Percentiles rank a stretch among this genome's conserved stretches.
Conservation (phyloP, 1,140 invertebrate genomes). For the Brachionus rubens region DNA sequence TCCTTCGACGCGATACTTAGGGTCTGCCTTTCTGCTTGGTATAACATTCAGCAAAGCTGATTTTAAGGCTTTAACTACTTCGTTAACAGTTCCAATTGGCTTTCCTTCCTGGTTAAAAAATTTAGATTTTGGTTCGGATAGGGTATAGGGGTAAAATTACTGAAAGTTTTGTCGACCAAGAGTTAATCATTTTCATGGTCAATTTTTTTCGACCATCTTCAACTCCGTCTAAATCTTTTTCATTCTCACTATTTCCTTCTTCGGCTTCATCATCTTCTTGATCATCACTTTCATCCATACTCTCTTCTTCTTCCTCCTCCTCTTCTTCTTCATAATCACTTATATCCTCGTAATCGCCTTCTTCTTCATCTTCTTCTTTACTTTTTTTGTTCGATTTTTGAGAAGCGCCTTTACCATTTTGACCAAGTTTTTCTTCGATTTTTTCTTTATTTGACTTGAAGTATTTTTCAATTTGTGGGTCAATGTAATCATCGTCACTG, state of each 20-base stretch:
- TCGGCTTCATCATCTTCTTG: conserved; percentile 40
- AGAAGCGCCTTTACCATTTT: neutral
- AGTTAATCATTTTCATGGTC: conserved; percentile 33
- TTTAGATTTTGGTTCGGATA: neutral
- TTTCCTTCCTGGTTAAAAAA: conserved; percentile 4
- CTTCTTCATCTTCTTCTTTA: conserved; percentile 12
- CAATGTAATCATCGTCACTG: conserved; percentile 41
- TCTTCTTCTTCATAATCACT: conserved; percentile 62
- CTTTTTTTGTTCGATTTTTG: neutral
- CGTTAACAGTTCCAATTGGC: conserved; percentile 51
- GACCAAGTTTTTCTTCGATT: neutral
- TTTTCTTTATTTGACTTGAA: conserved; percentile 5
- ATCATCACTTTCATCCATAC: conserved; percentile 39
- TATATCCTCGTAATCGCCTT: conserved; percentile 23
- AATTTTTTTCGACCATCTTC: conserved; percentile 46
- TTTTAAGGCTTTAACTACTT: conserved; percentile 50
- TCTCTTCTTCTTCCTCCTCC: conserved; percentile 60
- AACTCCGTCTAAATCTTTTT: neutral
- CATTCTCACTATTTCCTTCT: neutral
- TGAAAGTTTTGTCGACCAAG: conserved; percentile 49
- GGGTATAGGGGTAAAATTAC: neutral
- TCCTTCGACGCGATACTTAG: conserved; percentile 30
- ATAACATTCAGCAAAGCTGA: conserved; percentile 50
- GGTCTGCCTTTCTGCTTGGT: conserved; percentile 49
- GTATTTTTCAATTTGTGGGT: conserved; percentile 45